phyloP scores from a whole-genome alignment of 2,797 vertebrate genomes.

The Tokudaia tokunoshimensis region DNA sequence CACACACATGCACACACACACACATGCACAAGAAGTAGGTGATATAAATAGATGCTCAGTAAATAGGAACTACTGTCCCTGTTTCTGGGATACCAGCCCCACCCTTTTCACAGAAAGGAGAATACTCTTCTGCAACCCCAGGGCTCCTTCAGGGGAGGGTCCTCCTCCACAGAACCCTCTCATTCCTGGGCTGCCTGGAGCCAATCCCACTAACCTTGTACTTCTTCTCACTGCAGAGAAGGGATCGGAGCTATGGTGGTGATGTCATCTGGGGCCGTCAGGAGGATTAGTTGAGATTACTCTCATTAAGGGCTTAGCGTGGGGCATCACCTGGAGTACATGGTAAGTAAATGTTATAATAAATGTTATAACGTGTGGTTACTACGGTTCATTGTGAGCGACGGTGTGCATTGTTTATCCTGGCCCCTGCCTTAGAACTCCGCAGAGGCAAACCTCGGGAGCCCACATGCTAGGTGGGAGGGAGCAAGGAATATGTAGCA shows the following conservation, averaged over 20 bases:
- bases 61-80: not conserved
- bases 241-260: not conserved
- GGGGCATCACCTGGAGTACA: not conserved
- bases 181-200: not conserved
- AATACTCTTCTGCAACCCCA: not conserved
- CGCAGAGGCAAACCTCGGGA: not conserved
- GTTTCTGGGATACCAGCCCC: not conserved
- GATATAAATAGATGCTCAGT: not conserved
- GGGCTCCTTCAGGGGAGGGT: not conserved
- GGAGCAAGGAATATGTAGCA: not conserved
- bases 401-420: not conserved
- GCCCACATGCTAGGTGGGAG: not conserved
- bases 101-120: not conserved
- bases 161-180: rapidly evolving
- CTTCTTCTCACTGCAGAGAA: not conserved
- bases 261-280: not conserved
- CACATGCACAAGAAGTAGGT: too few species aligned
- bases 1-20: not conserved
- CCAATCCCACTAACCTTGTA: not conserved
- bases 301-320: not conserved
- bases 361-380: not conserved
- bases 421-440: not conserved
- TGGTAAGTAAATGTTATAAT: not conserved
- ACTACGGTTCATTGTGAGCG: not conserved
- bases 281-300: slow-evolving; percentile 29